Conservation (phyloP, 2,113 vertebrate genomes). For the Pterocles burchelli region DNA sequence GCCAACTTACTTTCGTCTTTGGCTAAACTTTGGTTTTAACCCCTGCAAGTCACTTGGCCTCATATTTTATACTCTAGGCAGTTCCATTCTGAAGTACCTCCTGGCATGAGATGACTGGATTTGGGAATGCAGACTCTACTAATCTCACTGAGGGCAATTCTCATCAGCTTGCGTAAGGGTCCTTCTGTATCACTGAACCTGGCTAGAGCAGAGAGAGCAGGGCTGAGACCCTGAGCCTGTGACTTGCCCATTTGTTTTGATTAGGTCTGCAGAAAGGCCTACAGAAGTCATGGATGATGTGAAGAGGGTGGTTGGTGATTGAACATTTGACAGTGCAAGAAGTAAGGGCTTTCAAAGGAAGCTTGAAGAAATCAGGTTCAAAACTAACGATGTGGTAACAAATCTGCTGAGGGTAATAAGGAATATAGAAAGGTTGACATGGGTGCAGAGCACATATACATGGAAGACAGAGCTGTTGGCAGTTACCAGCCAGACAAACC, state of each 20-base stretch:
- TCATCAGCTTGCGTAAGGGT: accelerated
- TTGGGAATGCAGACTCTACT: background rate
- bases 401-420: background rate
- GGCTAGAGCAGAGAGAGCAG: background rate
- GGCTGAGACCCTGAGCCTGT: background rate
- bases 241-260: background rate
- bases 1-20: background rate
- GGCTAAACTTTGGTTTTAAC: background rate
- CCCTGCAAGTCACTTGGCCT: background rate
- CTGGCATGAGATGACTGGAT: background rate
- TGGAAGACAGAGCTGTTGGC: background rate
- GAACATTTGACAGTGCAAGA: background rate
- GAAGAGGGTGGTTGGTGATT: background rate
- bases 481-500: background rate
- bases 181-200: background rate
- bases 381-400: background rate
- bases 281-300: background rate
- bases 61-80: background rate
- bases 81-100: background rate
- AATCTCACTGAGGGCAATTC: background rate
- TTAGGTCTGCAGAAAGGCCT: background rate
- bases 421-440: background rate
- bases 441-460: background rate
- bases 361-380: background rate
- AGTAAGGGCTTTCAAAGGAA: background rate